A percentile compares a stretch with the other conserved stretches of the same genome.
Evolutionary conservation across 2,113 vertebrate genomes (phyloP).

Genomic region (Neolamprologus longior): DNA sequence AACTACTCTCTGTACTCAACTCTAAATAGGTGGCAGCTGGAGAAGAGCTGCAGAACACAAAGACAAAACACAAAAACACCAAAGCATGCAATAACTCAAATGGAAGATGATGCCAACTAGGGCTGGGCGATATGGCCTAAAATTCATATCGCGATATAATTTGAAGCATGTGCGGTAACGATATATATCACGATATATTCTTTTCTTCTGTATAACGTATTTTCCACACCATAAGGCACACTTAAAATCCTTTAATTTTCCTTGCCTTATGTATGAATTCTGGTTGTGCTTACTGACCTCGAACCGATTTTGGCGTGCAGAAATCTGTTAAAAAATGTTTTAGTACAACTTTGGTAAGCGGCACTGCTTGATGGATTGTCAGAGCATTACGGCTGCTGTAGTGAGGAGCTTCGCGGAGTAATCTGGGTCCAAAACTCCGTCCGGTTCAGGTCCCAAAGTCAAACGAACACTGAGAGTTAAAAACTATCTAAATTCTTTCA

Average conservation of each 20-base stretch:
- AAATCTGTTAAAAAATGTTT: not conserved
- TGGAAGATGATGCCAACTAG: not conserved
- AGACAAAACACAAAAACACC: not conserved
- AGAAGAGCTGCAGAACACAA: not conserved
- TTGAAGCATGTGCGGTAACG: not conserved
- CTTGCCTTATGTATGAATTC: not conserved
- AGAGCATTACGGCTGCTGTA: fast-evolving
- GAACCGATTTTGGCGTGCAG: fast-evolving
- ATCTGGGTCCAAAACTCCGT: too few species aligned
- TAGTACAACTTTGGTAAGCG: not conserved
- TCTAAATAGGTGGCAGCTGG: not conserved
- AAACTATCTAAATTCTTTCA: too few species aligned
- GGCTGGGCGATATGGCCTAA: not conserved
- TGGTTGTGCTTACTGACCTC: not conserved
- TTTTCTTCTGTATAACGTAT: not conserved
- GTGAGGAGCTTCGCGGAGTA: not conserved
- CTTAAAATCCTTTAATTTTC: not conserved
- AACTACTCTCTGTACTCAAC: not conserved
- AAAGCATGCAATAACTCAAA: not conserved
- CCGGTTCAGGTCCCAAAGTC: too few species aligned
- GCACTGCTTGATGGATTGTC: not conserved
- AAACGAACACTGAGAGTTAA: too few species aligned
- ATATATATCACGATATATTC: not conserved
- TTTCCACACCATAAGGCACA: fast-evolving
- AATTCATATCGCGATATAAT: not conserved